These are phyloP conservation scores for Microcaecilia unicolor DNA, from an alignment of 2,797 vertebrate species.

Conservation along the genomic window DNA sequence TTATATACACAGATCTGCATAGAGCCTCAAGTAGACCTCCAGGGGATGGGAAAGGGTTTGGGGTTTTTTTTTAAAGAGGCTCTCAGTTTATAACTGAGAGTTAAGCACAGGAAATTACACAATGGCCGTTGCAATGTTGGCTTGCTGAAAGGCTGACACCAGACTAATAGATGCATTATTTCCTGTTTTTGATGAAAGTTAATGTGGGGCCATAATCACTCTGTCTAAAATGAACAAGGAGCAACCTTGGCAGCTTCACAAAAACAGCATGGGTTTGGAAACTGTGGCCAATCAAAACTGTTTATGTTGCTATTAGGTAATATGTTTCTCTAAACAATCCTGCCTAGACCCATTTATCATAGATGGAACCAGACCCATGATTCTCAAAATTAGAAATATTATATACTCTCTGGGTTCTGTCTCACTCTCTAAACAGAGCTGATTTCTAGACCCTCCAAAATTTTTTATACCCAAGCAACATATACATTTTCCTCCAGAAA, in stretches of 20 bases:
- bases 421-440: no score
- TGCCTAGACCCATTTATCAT: no score
- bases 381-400: no score
- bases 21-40: not conserved
- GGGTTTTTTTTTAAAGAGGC: constrained; percentile 30
- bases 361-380: no score
- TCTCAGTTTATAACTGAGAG: constrained; percentile 44
- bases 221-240: constrained; percentile 36
- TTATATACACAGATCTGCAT: not conserved
- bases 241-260: constrained; percentile 54
- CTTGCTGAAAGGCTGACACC: constrained; percentile 65
- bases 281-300: constrained; percentile 57
- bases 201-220: constrained; percentile 57
- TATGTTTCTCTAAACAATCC: constrained; percentile 51
- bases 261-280: constrained; percentile 57
- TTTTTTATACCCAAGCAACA: no score
- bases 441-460: no score
- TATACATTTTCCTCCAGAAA: no score
- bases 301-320: constrained; percentile 52
- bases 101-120: constrained; percentile 58
- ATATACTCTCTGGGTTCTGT: no score
- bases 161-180: constrained; percentile 62
- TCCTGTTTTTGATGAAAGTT: constrained; percentile 67
- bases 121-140: constrained; percentile 64
- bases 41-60: constrained; percentile 2